Evolutionary conservation across 2,888 invertebrate genomes (phyloP), one percentile per base, ranked within the genome.

Genomic region (Conus canariensis): DNA sequence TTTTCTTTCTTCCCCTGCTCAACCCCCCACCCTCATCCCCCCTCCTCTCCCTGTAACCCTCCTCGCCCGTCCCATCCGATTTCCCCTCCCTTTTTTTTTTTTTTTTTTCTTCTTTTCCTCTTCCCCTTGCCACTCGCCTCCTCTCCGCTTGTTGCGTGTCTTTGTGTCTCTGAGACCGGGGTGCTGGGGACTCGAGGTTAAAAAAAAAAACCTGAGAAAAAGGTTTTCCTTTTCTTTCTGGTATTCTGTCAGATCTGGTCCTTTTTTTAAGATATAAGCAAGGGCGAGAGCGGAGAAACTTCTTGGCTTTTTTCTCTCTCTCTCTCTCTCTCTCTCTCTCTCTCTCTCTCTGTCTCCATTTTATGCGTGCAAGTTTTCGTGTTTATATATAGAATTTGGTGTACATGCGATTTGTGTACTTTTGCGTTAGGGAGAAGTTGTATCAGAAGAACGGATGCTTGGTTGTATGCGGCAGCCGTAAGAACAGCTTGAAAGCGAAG

Each of bases 81-180:
- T 30, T 30, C 30, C 30, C 30, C 30, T 30, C 30, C 30, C 30
- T 30, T 30, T 30, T 30, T 30, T 1, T 30, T 30, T 30, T 30
- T 30, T 30, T 1, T 30, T 30, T 30, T 30, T 30, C 30, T 30
- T 30, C 30, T 77, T 9, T 30, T 7, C 14, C 12, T 30, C 14
- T 30, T 77, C 30, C 16, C 30, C 30, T 77, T 30, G 25, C 30
- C 30, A 16, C 14, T 25, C 30, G 45, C 12, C 30, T 80, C 80
- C 45, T 45, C 80, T 80, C 45, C 80, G 80, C 80, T 80, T 80
- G 80, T 80, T 85, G 85, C 85, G 60, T 60, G 85, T 85, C 60
- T 85, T 59, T 60, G 60, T 58, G 85, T 85, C 85, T 85, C 80
- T 45, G 16, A 80, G 45, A 4, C 16, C 9, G 30, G 30, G 80